phyloP scores from a whole-genome alignment of 2,888 invertebrate species.

The Caenorhabditis sp. region DNA sequence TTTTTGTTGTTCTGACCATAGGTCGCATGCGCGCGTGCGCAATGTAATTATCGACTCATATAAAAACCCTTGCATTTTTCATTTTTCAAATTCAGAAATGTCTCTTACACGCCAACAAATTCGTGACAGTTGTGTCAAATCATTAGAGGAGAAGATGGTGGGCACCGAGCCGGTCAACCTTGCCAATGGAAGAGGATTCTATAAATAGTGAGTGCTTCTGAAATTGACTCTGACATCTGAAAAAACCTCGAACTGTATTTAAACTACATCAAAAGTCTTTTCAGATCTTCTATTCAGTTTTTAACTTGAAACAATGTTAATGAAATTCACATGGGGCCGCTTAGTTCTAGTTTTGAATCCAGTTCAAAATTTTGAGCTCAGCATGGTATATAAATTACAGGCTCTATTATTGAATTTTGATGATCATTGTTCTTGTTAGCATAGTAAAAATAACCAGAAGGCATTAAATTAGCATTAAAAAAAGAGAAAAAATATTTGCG shows the following conservation, averaged over 20 bases:
- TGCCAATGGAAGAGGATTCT: slow-evolving; percentile 63
- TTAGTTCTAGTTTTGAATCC: too few relatives aligned
- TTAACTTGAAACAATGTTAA: too few relatives aligned
- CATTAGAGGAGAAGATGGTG: slow-evolving; percentile 47
- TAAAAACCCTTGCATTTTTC: not conserved
- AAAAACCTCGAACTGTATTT: not conserved
- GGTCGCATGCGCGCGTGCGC: not conserved
- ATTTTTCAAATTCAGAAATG: slow-evolving; percentile 26
- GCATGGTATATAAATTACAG: too few relatives aligned
- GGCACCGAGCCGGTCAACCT: slow-evolving; percentile 49
- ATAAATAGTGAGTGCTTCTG: slow-evolving; percentile 56
- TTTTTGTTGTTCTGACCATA: not conserved
- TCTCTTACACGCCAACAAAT: slow-evolving; percentile 41
- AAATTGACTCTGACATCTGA: not conserved
- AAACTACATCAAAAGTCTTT: too few relatives aligned
- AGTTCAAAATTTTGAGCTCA: too few relatives aligned
- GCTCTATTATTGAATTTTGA: too few relatives aligned
- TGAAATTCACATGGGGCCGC: too few relatives aligned
- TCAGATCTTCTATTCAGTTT: too few relatives aligned
- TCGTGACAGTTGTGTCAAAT: slow-evolving; percentile 44
- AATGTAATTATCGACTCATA: not conserved
- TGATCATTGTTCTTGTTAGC: too few relatives aligned
- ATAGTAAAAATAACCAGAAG: too few relatives aligned
- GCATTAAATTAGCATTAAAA: too few relatives aligned
- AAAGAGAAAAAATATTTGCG: too few relatives aligned